Evolutionary conservation across 2,888 invertebrate genomes (phyloP).

Genomic region (Hirtodrosophila alboralis): DNA sequence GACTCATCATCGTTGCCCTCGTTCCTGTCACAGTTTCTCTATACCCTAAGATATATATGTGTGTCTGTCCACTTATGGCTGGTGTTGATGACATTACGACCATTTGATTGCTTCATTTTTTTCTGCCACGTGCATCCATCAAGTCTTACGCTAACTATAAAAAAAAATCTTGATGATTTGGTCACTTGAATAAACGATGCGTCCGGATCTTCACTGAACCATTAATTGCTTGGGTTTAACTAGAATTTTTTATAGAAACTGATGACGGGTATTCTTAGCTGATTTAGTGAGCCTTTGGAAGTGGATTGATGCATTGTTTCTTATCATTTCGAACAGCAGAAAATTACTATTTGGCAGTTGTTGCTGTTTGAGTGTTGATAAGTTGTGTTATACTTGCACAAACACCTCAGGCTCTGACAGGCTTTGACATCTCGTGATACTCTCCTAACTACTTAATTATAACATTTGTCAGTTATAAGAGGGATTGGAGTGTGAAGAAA

Average conservation of each 20-base stretch:
- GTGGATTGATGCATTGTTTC: conserved; percentile 6
- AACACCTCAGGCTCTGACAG: too few species aligned
- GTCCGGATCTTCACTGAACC: conserved; percentile 30
- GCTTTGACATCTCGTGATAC: too few species aligned
- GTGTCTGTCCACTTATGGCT: conserved; percentile 56
- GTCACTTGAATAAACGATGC: conserved; percentile 26
- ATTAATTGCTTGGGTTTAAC: conserved; percentile 49
- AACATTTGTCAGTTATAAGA: too few species aligned
- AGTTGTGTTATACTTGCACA: too few species aligned
- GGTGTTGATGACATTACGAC: conserved; percentile 75
- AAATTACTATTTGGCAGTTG: background rate
- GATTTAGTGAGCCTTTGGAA: conserved; percentile 28
- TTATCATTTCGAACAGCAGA: conserved; percentile 15
- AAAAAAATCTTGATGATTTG: conserved; percentile 32
- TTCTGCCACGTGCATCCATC: conserved; percentile 58
- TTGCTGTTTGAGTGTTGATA: background rate
- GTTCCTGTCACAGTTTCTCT: conserved; percentile 26
- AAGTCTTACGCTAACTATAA: conserved; percentile 20
- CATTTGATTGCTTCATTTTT: conserved; percentile 71
- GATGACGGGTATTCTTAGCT: conserved; percentile 24
- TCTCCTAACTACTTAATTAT: too few species aligned
- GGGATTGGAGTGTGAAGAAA: too few species aligned
- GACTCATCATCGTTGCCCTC: conserved; percentile 67
- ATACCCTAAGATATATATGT: conserved; percentile 4
- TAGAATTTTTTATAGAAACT: conserved; percentile 24